These are phyloP conservation scores for Etheostoma cragini DNA, from an alignment of 2,113 vertebrate genomes.

Conservation along the genomic window DNA sequence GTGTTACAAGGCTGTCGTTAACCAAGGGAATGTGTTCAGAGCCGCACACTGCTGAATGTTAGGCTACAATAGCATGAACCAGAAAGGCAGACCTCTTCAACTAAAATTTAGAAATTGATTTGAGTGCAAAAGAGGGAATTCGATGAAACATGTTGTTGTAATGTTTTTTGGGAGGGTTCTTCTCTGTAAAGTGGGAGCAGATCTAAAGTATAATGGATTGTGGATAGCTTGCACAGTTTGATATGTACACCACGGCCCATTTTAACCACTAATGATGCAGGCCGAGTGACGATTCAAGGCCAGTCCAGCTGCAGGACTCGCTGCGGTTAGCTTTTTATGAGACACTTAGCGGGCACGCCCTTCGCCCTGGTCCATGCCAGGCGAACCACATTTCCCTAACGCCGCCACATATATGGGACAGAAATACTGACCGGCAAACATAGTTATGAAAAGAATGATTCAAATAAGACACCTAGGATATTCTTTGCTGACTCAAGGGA, in stretches of 20 bases:
- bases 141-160: conserved; percentile 16
- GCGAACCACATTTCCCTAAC: conserved; percentile 43
- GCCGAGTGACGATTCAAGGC: conserved; percentile 36
- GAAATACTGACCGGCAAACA: conserved; percentile 45
- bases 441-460: conserved; percentile 29
- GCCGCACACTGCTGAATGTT: conserved; percentile 2
- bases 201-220: conserved; percentile 44
- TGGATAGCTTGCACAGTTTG: conserved; percentile 38
- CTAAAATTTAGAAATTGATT: conserved; percentile 15
- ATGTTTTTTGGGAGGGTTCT: conserved; percentile 17
- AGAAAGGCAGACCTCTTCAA: too few relatives aligned
- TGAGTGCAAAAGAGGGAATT: conserved; percentile 31
- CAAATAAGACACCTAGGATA: conserved; percentile 9
- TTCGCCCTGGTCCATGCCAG: conserved; percentile 44
- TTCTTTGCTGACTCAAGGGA: background rate
- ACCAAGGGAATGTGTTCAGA: conserved; percentile 21
- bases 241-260: conserved; percentile 40
- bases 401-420: conserved; percentile 20
- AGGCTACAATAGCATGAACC: conserved; percentile 10
- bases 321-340: conserved; percentile 57
- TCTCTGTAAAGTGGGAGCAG: conserved; percentile 25
- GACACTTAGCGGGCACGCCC: conserved; percentile 40
- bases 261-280: conserved; percentile 60
- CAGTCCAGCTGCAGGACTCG: conserved; percentile 48
- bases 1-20: conserved; percentile 45